These are phyloP conservation scores for Garrulus glandarius DNA, from an alignment of 2,797 vertebrate genomes.

Conservation along the genomic window DNA sequence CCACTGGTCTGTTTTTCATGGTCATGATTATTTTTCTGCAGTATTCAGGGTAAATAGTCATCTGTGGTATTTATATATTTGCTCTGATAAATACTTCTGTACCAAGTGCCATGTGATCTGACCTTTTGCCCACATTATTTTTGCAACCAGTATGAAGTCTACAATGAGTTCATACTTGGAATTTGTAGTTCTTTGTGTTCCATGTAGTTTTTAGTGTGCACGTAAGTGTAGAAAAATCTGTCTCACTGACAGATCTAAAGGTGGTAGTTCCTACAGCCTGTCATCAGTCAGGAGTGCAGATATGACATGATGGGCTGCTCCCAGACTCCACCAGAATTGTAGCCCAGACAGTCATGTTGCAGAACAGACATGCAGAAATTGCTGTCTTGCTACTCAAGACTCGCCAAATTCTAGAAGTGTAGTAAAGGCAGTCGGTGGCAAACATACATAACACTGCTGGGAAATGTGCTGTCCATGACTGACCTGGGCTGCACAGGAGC, in stretches of 20 bases:
- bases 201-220: neutral
- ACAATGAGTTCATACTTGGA: neutral
- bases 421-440: rapidly evolving
- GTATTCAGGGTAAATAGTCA: neutral
- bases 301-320: neutral
- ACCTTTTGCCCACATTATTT: slow-evolving; percentile 6
- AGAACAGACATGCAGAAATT: neutral
- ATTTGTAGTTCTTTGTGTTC: neutral
- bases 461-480: neutral
- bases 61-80: neutral
- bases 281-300: neutral
- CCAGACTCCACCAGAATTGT: neutral
- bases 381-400: neutral
- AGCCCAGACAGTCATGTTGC: neutral
- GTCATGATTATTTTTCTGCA: neutral
- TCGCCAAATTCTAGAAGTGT: neutral
- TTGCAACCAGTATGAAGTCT: neutral
- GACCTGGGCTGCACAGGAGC: neutral
- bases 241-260: neutral
- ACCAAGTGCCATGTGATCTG: neutral
- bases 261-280: neutral
- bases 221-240: neutral
- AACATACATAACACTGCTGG: neutral
- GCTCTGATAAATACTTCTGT: neutral
- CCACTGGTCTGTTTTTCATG: neutral